Base-by-base conservation (phyloP, 1,140 invertebrate genomes). In the Cylas formicarius region DNA sequence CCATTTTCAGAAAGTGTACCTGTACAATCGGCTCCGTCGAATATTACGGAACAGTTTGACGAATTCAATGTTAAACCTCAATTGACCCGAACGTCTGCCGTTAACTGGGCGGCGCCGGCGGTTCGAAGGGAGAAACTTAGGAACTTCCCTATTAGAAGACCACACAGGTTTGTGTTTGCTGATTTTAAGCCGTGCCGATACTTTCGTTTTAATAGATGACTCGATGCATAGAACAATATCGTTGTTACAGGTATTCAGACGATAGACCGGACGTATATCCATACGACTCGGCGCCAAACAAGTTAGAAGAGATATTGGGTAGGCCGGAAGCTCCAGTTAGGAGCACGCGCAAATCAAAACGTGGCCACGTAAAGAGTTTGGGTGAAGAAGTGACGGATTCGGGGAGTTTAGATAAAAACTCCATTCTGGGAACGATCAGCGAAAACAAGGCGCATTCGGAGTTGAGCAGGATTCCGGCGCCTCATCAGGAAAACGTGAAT, bases 311-410 rank as follows among this genome's bases (percentile, higher is more conserved):
- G 24, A 63, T 65, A 31, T 48, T 65, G 11, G 61, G 61, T 4
- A 53, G 54, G 37, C 63, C 62, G 2, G 58, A 61, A 52, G 67
- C 53, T 9, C 65, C 61, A 18, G 35, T 50, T 10, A 26, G 62
- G 20, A 59, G 51, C 37, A 52, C 43, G 1, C 51, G 61, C 11
- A 57, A 60, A 39, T 32, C 57, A 6, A 59, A 63, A 41, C 36
- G 64, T 11, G 55, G 51, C 16, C 55, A 61, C 21, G 61, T 67
- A 1, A 58, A 63, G 32, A 67, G 63, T 52, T 52, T 67, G 41
- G 66, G 64, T 14, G 66, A 68, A 44, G 67, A 68, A 47, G 55
- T 67, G 2, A 59, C 60, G 0, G 57, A 67, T 48, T 54, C 50
- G 26, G 44, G 36, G 11, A 36, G 31, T 14, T 33, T 56, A 9